Conservation (phyloP, 2,888 invertebrate species). For the Epistrophe eligans region DNA sequence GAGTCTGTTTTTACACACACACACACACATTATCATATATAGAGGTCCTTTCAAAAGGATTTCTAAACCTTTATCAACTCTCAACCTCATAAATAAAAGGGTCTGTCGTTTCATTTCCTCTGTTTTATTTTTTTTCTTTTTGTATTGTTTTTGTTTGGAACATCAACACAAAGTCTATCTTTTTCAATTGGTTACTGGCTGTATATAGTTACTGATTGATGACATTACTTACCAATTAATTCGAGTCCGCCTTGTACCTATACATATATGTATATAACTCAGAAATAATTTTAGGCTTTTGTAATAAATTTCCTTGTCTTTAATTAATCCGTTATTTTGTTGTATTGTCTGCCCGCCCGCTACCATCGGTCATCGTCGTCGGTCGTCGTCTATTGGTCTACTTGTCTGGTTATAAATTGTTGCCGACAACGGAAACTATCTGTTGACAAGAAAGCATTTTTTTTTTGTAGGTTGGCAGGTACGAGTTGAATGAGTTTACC, state of each 20-base stretch:
- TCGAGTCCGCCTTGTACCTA: conserved; percentile 27
- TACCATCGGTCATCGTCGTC: neutral
- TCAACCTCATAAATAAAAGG: conserved; percentile 1
- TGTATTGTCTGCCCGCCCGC: conserved; percentile 20
- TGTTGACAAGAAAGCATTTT: conserved; percentile 49
- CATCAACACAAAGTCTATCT: conserved; percentile 15
- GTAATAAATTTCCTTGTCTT: conserved; percentile 61
- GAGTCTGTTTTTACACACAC: neutral
- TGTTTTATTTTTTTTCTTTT: neutral
- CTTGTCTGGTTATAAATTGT: conserved; percentile 36
- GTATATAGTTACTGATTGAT: conserved; percentile 49
- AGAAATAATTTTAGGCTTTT: conserved; percentile 54
- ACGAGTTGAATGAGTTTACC: conserved; percentile 1
- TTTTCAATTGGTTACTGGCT: conserved; percentile 30
- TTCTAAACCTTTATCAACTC: conserved; percentile 28
- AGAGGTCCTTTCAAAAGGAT: conserved; percentile 7
- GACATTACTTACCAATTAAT: conserved; percentile 50
- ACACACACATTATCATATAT: conserved; percentile 6
- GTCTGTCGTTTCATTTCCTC: neutral
- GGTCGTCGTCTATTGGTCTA: conserved; percentile 7
- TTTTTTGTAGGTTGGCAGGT: neutral
- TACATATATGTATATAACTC: neutral
- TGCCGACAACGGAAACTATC: conserved; percentile 53
- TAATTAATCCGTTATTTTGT: conserved; percentile 67
- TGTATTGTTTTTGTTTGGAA: neutral